phyloP scores from a whole-genome alignment of 2,113 vertebrate species.

The Tenebrosternarchus preto region DNA sequence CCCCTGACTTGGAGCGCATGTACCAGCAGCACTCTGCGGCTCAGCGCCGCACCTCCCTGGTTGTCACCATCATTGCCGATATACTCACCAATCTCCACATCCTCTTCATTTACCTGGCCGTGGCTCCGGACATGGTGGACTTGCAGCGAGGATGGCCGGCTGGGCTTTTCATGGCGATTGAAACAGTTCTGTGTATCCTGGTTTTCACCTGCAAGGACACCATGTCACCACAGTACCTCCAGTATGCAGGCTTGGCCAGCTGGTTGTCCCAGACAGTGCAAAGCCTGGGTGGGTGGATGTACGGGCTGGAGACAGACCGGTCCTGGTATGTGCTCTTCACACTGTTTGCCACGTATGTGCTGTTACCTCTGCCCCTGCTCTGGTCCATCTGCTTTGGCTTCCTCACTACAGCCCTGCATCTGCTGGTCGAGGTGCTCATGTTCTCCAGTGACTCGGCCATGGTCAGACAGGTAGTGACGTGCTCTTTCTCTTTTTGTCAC shows the following conservation, averaged over 20 bases:
- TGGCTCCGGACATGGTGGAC: slow-evolving; percentile 53
- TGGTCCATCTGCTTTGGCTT: slow-evolving; percentile 65
- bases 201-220: slow-evolving; percentile 56
- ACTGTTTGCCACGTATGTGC: slow-evolving; percentile 67
- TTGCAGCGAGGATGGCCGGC: slow-evolving; percentile 57
- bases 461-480: slow-evolving; percentile 57
- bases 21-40: slow-evolving; percentile 67
- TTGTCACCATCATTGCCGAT: slow-evolving; percentile 66
- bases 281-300: slow-evolving; percentile 56
- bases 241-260: slow-evolving; percentile 63
- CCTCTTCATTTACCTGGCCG: slow-evolving; percentile 50
- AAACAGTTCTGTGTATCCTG: slow-evolving; percentile 54
- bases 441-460: slow-evolving; percentile 52
- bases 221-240: slow-evolving; percentile 61
- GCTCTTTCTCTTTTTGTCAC: too few species aligned
- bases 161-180: slow-evolving; percentile 59
- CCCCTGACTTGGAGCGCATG: slow-evolving; percentile 63
- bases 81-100: slow-evolving; percentile 63
- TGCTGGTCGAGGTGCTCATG: slow-evolving; percentile 59
- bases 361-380: slow-evolving; percentile 68
- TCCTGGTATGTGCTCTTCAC: slow-evolving; percentile 72
- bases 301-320: slow-evolving; percentile 62
- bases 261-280: slow-evolving; percentile 68
- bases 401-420: slow-evolving; percentile 61
- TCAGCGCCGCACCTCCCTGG: slow-evolving; percentile 65